Conservation (phyloP, 2,113 vertebrate genomes). For the Ardeotis arabs region DNA sequence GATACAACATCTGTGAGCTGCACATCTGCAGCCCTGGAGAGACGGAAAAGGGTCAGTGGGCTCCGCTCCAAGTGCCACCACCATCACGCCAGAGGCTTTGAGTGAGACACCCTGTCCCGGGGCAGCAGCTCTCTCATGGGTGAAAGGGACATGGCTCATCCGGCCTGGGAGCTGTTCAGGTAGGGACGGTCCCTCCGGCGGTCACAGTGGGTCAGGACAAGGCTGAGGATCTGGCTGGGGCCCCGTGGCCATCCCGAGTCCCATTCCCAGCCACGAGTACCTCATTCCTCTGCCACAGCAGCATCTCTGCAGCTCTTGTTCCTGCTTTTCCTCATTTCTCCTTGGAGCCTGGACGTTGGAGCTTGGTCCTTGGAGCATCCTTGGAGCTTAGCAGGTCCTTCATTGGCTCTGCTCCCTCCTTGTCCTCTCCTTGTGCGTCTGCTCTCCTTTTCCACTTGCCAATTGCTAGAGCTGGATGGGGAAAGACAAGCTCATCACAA, state of each 20-base stretch:
- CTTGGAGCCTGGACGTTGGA: neutral
- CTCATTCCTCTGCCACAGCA: neutral
- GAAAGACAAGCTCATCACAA: neutral
- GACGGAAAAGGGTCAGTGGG: neutral
- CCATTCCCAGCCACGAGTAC: neutral
- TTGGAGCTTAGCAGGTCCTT: neutral
- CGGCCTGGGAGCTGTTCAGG: neutral
- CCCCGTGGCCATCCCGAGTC: neutral
- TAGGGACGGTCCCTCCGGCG: neutral
- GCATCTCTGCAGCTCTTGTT: neutral
- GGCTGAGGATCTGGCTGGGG: neutral
- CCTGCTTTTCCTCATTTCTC: neutral
- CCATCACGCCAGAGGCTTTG: neutral
- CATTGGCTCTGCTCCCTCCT: neutral
- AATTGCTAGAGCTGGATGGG: neutral
- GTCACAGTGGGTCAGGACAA: neutral
- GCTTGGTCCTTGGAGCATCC: neutral
- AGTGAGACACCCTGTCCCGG: rapidly evolving
- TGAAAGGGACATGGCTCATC: neutral
- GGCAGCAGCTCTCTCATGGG: neutral
- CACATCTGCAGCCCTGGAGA: neutral
- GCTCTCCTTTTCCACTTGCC: neutral
- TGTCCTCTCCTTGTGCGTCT: rapidly evolving
- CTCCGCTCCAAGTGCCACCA: neutral
- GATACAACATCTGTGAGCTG: neutral